phyloP scores from a whole-genome alignment of 2,888 invertebrate genomes.

The Dioctria rufipes region DNA sequence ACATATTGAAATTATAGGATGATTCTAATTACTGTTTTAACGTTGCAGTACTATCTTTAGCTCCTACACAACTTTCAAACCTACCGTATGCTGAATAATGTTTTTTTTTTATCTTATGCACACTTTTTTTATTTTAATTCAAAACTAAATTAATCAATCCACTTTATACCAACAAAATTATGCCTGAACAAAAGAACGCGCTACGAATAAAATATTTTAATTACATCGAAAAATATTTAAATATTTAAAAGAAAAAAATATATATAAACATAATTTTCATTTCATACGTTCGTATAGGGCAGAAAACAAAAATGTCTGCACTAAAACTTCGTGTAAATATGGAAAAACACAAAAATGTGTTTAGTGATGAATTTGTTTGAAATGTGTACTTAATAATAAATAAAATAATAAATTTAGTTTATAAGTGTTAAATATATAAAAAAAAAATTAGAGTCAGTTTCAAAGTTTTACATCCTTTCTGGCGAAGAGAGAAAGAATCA shows the following conservation, averaged over 20 bases:
- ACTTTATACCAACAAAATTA: no score
- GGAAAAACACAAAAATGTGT: slow-evolving; percentile 29
- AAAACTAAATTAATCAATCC: no score
- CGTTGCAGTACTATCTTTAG: no score
- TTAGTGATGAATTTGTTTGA: not conserved
- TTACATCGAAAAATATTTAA: no score
- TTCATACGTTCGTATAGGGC: not conserved
- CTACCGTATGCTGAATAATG: no score
- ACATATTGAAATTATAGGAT: no score
- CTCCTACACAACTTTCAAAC: no score
- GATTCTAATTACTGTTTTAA: no score
- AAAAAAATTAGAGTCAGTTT: not conserved
- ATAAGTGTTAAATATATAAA: not conserved
- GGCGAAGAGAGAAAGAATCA: not conserved
- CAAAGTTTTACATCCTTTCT: not conserved
- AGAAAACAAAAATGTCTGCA: not conserved
- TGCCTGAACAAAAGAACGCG: no score
- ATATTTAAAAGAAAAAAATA: not conserved
- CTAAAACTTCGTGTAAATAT: slow-evolving; percentile 3
- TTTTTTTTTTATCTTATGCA: no score
- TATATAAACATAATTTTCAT: not conserved
- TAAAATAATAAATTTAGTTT: slow-evolving; percentile 1
- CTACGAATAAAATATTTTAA: no score
- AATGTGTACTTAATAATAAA: slow-evolving; percentile 8
- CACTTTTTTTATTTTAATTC: no score